Evolutionary conservation across 1,140 invertebrate species (phyloP), one percentile per base, ranked within the genome.

Genomic region (Contarinia nasturtii): DNA sequence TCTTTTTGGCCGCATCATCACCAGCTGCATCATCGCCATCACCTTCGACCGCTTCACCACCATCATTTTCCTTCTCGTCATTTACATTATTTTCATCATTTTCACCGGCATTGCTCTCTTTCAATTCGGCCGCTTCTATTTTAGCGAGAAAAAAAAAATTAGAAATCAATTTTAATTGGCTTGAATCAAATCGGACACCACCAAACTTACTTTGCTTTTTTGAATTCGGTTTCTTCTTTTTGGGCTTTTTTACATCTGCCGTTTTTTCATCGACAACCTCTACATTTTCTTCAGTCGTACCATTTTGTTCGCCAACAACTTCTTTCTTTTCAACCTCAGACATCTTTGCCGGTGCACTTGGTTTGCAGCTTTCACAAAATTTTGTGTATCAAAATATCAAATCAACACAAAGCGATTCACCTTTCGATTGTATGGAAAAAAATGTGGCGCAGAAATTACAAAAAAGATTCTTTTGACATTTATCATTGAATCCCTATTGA

Each of bases 1-100:
- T 44, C 22, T 75, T 75, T 47, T 78, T 77, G 0, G 62, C 65
- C 14, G 65, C 69, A 44, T 71, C 73, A 20, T 50, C 58, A 46
- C 64, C 61, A 4, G 46, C 54, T 3, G 54, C 59, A 50, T 65
- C 65, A 47, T 63, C 65, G 1, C 52, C 50, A 19, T 48, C 42
- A 12, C 48, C 48, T 53, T 60, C 58, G 43, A 59, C 57, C 14
- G 52, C 57, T 22, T 49, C 54, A 21, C 22, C 22, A 56, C 50
- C 21, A 52, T 51, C 48, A 57, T 53, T 40, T 65, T 53, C n/a
- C 33, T 64, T 60, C 2, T 49, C 48, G 42, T 62, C 60, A 36
- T 65, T 47, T 40, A 43, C 50, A 49, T 51, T 54, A n/a, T 48
- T 40, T 14, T 15, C 22, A 33, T 42, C 41, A 18, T 21, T 45